These are phyloP conservation scores for Platalea minor DNA, from an alignment of 2,797 vertebrate genomes.

Conservation along the genomic window DNA sequence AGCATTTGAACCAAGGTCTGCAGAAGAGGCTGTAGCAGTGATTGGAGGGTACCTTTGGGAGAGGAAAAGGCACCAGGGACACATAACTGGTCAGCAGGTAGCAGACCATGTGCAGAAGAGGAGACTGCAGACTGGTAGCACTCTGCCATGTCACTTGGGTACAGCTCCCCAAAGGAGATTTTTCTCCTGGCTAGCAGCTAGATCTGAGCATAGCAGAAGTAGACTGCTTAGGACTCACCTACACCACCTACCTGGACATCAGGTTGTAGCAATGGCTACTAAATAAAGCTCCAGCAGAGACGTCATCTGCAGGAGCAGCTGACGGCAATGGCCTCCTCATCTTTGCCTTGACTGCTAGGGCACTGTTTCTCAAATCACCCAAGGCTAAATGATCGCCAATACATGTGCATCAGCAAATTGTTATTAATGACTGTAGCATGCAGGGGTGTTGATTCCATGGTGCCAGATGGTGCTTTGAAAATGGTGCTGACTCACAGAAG, in stretches of 20 bases:
- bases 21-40: background rate
- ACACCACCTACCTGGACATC: background rate
- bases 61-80: background rate
- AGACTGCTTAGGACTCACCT: no score
- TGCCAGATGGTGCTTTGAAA: conserved; percentile 21
- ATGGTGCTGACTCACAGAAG: conserved; percentile 21
- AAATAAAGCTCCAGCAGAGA: background rate
- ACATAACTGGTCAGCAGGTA: background rate
- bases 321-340: rapidly evolving
- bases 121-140: background rate
- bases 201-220: rapidly evolving
- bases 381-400: background rate
- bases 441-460: background rate
- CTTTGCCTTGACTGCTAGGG: background rate
- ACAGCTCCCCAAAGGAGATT: background rate
- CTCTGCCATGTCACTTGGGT: background rate
- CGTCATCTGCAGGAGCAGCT: background rate
- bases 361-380: background rate
- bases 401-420: background rate
- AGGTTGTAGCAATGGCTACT: background rate
- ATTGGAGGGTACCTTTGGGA: background rate
- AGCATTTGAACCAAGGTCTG: background rate
- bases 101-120: background rate
- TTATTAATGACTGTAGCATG: background rate
- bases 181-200: background rate